Conservation (phyloP, 2,888 invertebrate species). For the Sturmia bella region DNA sequence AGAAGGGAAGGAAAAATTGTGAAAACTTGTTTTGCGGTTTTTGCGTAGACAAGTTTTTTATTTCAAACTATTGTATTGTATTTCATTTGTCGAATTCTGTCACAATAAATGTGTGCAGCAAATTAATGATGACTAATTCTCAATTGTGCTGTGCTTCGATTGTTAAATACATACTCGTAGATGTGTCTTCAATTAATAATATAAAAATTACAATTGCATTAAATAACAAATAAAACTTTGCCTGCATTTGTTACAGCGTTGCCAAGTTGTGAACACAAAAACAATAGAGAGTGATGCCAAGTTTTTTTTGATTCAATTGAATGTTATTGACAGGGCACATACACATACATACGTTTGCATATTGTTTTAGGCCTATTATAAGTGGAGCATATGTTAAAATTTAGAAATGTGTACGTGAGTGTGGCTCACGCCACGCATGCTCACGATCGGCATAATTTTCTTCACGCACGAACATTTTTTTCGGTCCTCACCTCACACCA, state of each 20-base stretch:
- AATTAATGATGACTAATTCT: slow-evolving; percentile 61
- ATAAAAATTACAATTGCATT: background rate
- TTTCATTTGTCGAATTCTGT: slow-evolving; percentile 51
- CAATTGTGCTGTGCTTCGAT: slow-evolving; percentile 6
- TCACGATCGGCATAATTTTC: no score
- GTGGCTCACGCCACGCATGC: no score
- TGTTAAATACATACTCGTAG: slow-evolving; percentile 30
- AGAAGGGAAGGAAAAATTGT: slow-evolving; percentile 56
- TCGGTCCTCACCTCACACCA: no score
- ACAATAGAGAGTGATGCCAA: background rate
- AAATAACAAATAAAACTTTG: background rate
- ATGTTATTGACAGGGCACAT: no score
- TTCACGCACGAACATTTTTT: no score
- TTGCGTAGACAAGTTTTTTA: slow-evolving; percentile 63
- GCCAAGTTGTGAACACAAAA: background rate
- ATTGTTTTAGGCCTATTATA: no score
- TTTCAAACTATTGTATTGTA: slow-evolving; percentile 47
- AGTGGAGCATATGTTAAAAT: no score
- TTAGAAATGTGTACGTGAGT: no score
- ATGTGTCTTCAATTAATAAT: background rate
- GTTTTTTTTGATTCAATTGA: no score
- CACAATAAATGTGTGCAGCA: slow-evolving; percentile 14
- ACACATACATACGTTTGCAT: no score
- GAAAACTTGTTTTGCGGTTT: slow-evolving; percentile 66
- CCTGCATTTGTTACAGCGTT: background rate